phyloP scores from a whole-genome alignment of 2,888 invertebrate genomes.

The Drosophila prostipennis region DNA sequence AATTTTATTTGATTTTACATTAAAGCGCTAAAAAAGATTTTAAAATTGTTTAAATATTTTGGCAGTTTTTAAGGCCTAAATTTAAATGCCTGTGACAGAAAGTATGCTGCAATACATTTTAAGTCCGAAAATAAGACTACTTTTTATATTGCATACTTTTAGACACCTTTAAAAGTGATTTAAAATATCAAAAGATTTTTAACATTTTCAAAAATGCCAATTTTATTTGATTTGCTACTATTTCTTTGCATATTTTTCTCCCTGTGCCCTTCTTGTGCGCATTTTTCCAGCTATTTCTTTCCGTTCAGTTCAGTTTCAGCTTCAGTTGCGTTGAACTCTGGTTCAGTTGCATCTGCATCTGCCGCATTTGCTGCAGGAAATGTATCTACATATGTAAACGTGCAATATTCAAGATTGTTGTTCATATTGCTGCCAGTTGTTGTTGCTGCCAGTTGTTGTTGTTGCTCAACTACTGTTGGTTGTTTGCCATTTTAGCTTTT shows the following conservation, averaged over 20 bases:
- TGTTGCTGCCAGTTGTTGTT: conserved; percentile 21
- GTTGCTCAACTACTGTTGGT: conserved; percentile 21
- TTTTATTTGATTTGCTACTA: no score
- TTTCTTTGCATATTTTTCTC: background rate
- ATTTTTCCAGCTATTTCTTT: conserved; percentile 12
- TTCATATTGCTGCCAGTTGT: conserved; percentile 67
- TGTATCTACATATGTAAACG: conserved; percentile 75
- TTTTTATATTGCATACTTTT: no score
- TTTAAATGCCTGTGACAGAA: no score
- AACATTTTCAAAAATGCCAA: no score
- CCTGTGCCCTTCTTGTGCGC: conserved; percentile 5
- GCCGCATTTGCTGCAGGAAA: conserved; percentile 62
- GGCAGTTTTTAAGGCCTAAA: no score
- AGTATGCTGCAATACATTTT: no score
- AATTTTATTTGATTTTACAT: no score
- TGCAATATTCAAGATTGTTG: conserved; percentile 76
- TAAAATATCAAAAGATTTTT: no score
- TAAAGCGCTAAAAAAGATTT: no score
- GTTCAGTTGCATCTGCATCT: conserved; percentile 28
- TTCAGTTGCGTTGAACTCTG: conserved; percentile 20
- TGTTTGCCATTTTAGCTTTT: conserved; percentile 74
- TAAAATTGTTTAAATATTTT: no score
- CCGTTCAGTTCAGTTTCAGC: conserved; percentile 28
- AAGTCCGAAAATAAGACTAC: no score
- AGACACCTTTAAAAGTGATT: no score